Percentiles rank a stretch among this genome's conserved stretches.
phyloP scores from a whole-genome alignment of 2,113 vertebrate genomes.

The Balaeniceps rex region DNA sequence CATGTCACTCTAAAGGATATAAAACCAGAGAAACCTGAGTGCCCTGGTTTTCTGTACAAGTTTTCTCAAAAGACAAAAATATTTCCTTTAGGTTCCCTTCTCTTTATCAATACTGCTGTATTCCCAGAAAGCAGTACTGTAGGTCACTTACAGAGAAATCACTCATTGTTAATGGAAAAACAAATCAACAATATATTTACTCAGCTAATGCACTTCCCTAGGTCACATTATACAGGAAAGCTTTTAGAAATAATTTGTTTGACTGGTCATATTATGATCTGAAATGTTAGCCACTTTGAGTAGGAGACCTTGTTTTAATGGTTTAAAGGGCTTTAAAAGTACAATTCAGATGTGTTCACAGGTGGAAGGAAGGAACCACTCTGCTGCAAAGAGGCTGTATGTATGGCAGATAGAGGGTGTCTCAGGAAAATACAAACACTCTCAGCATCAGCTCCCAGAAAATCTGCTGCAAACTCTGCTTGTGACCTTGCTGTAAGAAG shows the following conservation, averaged over 20 bases:
- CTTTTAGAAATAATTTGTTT: slow-evolving; percentile 46
- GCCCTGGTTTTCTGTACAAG: not conserved
- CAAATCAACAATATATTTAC: slow-evolving; percentile 14
- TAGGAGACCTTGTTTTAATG: not conserved
- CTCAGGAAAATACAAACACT: not conserved
- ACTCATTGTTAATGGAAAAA: slow-evolving; percentile 37
- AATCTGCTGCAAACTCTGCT: not conserved
- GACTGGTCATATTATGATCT: not conserved
- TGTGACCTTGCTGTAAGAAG: not conserved
- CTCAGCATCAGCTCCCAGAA: not conserved
- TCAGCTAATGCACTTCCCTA: slow-evolving; percentile 10
- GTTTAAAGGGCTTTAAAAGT: not conserved
- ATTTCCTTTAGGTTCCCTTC: not conserved
- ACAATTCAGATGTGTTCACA: not conserved
- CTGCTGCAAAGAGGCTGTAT: not conserved
- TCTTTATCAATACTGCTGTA: not conserved
- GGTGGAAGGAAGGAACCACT: not conserved
- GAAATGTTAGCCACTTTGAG: not conserved
- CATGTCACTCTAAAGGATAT: not conserved
- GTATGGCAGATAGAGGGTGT: not conserved
- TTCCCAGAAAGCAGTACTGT: slow-evolving; percentile 2
- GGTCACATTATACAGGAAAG: slow-evolving; percentile 4
- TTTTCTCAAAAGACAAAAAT: not conserved
- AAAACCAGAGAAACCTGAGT: slow-evolving; percentile 6
- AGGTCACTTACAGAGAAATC: slow-evolving; percentile 12